Percentiles rank a stretch among this genome's conserved stretches.
These are phyloP conservation scores for Subacronicta megacephala DNA, from an alignment of 2,888 invertebrate genomes.

Conservation along the genomic window DNA sequence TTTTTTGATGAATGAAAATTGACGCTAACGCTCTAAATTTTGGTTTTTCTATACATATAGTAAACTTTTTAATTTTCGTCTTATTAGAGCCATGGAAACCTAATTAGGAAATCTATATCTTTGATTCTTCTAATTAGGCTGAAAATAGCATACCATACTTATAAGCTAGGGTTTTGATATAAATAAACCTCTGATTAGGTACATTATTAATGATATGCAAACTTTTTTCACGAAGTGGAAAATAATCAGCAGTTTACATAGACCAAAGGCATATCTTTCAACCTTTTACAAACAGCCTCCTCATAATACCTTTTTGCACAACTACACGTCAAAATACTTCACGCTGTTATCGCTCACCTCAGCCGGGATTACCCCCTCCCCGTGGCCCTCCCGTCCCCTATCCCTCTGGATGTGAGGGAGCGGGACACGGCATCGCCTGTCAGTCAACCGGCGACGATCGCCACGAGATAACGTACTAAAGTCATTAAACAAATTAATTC, in stretches of 20 bases:
- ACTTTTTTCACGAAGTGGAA: too few species aligned
- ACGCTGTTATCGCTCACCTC: conserved; percentile 62
- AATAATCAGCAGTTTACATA: background rate
- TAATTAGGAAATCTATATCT: too few species aligned
- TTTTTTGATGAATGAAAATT: background rate
- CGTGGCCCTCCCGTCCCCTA: conserved; percentile 63
- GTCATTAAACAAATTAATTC: conserved; percentile 34
- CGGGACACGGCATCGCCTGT: conserved; percentile 65
- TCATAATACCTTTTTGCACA: conserved; percentile 37
- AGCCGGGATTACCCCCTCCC: conserved; percentile 66
- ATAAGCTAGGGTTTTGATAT: background rate
- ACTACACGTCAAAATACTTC: conserved; percentile 48
- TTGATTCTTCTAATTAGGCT: too few species aligned
- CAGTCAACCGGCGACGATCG: conserved; percentile 75
- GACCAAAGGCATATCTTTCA: conserved; percentile 10
- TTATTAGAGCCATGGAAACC: too few species aligned
- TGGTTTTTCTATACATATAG: too few species aligned
- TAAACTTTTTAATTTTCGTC: too few species aligned
- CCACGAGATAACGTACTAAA: conserved; percentile 65
- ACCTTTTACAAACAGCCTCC: conserved; percentile 14
- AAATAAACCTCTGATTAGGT: too few species aligned
- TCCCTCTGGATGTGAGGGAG: conserved; percentile 76
- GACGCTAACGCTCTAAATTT: too few species aligned
- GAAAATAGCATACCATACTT: background rate
- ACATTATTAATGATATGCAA: too few species aligned